Conservation (phyloP, 2,113 vertebrate species). For the Pungitius pungitius region DNA sequence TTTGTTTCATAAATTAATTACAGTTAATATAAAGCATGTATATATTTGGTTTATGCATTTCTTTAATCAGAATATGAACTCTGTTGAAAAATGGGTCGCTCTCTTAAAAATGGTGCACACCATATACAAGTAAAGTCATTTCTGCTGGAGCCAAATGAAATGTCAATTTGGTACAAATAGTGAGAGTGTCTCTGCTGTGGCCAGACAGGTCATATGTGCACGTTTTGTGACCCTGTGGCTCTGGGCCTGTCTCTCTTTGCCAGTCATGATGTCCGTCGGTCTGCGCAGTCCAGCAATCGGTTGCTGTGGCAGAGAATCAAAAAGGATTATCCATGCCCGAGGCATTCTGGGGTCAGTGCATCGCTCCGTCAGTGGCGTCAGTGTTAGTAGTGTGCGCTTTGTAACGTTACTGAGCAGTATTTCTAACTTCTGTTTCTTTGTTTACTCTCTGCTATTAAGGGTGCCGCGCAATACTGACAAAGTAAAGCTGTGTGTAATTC, state of each 20-base stretch:
- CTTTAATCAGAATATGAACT: slow-evolving; percentile 26
- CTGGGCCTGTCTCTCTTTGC: slow-evolving; percentile 46
- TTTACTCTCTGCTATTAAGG: neutral
- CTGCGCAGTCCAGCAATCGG: slow-evolving; percentile 52
- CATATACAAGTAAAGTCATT: neutral
- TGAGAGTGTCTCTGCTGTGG: slow-evolving; percentile 18
- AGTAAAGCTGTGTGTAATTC: neutral
- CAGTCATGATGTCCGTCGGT: slow-evolving; percentile 37
- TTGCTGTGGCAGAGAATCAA: slow-evolving; percentile 61
- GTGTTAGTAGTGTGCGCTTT: neutral
- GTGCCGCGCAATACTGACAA: no score
- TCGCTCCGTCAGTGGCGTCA: slow-evolving; percentile 13
- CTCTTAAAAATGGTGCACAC: neutral
- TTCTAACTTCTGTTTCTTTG: neutral
- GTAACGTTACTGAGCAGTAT: neutral
- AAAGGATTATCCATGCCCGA: slow-evolving; percentile 40
- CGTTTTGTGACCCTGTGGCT: slow-evolving; percentile 19
- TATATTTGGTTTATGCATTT: slow-evolving; percentile 30
- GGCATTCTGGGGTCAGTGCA: slow-evolving; percentile 53
- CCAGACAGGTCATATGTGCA: neutral
- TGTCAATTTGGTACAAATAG: neutral
- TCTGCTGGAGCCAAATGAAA: slow-evolving; percentile 16
- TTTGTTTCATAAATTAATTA: slow-evolving; percentile 20
- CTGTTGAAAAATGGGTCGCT: slow-evolving; percentile 7
- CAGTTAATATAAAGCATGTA: slow-evolving; percentile 35